Evolutionary conservation across 2,888 invertebrate genomes (phyloP).

Genomic region (Euphydryas editha): DNA sequence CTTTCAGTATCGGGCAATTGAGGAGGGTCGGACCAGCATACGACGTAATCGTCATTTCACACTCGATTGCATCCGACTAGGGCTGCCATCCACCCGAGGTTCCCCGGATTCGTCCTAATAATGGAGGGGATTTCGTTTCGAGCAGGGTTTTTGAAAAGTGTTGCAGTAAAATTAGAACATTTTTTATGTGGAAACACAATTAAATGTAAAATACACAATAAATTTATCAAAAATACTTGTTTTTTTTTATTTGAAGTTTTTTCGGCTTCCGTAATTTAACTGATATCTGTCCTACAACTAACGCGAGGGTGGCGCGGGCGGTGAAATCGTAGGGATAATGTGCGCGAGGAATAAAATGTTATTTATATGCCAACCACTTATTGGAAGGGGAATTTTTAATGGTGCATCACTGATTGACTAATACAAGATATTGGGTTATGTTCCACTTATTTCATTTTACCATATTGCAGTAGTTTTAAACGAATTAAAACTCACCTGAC

Average conservation of each 20-base stretch:
- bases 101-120: neutral
- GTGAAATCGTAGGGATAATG: neutral
- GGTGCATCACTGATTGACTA: neutral
- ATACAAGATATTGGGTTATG: no score
- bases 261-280: no score
- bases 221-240: no score
- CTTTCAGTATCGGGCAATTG: slow-evolving; percentile 16
- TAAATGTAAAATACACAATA: no score
- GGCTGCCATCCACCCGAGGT: neutral
- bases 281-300: no score
- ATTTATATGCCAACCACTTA: neutral
- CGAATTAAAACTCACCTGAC: no score
- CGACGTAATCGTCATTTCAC: slow-evolving; percentile 19
- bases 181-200: no score
- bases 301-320: neutral
- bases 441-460: no score
- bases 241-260: no score
- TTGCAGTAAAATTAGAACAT: no score
- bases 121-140: neutral
- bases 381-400: neutral
- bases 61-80: slow-evolving; percentile 21
- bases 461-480: no score
- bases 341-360: neutral
- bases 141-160: no score
- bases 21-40: slow-evolving; percentile 3